phyloP scores from a whole-genome alignment of 2,888 invertebrate species.

The Habroteleia sp. region DNA sequence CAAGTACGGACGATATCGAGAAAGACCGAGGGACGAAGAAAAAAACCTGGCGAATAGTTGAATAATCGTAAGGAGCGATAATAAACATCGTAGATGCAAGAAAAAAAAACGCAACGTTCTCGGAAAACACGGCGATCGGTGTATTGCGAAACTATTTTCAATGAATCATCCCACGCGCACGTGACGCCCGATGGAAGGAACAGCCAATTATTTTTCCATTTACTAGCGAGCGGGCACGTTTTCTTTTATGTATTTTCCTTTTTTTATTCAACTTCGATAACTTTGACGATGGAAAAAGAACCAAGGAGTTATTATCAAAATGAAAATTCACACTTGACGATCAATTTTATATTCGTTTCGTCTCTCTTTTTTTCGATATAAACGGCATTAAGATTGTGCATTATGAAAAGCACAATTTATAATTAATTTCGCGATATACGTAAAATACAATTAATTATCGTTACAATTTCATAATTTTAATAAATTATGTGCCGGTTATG shows the following conservation, averaged over 20 bases:
- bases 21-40: background rate
- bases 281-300: background rate
- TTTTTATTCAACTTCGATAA: slow-evolving; percentile 22
- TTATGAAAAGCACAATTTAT: slow-evolving; percentile 38
- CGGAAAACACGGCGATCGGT: slow-evolving; percentile 52
- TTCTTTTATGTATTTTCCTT: slow-evolving; percentile 20
- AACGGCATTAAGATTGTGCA: slow-evolving; percentile 36
- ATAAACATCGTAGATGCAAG: slow-evolving; percentile 34
- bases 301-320: slow-evolving; percentile 15
- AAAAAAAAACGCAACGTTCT: slow-evolving; percentile 46
- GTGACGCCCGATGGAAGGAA: slow-evolving; percentile 49
- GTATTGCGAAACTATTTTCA: slow-evolving; percentile 63
- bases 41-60: slow-evolving; percentile 32
- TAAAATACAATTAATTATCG: too few relatives aligned
- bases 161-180: slow-evolving; percentile 57
- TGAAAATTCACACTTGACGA: slow-evolving; percentile 38
- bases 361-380: slow-evolving; percentile 16
- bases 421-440: slow-evolving; percentile 55
- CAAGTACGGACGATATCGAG: too few relatives aligned
- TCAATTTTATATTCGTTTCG: slow-evolving; percentile 20
- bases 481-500: too few relatives aligned
- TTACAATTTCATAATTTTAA: too few relatives aligned
- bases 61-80: slow-evolving; percentile 49
- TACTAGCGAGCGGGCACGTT: slow-evolving; percentile 43
- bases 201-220: slow-evolving; percentile 57